Conservation (phyloP, 1,140 invertebrate species). For the Drosophila willistoni region DNA sequence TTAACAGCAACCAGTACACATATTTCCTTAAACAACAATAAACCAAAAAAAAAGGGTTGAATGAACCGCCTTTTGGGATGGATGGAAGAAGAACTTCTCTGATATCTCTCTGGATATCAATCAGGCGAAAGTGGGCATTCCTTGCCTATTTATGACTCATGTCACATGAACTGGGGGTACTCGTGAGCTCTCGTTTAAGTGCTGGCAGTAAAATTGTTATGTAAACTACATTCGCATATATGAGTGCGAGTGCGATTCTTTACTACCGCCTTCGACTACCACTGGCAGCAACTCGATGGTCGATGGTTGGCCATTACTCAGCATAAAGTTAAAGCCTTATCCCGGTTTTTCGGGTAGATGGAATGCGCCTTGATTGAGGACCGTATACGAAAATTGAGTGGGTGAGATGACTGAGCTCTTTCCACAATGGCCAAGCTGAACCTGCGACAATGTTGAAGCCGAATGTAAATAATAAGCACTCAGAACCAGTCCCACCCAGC, state of each 20-base stretch:
- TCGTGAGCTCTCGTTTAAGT: slow-evolving; percentile 43
- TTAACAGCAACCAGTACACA: slow-evolving; percentile 34
- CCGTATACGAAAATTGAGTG: slow-evolving; percentile 34
- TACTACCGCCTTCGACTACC: slow-evolving; percentile 45
- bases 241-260: slow-evolving; percentile 45
- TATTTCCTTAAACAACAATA: not conserved
- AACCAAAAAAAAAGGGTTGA: slow-evolving; percentile 34
- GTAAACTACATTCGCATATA: slow-evolving; percentile 40
- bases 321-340: slow-evolving; percentile 42
- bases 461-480: slow-evolving; percentile 55
- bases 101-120: slow-evolving; percentile 34
- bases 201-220: slow-evolving; percentile 56
- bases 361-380: slow-evolving; percentile 39
- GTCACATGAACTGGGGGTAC: slow-evolving; percentile 36
- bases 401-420: slow-evolving; percentile 29
- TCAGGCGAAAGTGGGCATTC: slow-evolving; percentile 30
- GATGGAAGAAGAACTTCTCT: too few species aligned
- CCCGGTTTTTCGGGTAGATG: not conserved
- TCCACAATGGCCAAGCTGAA: not conserved
- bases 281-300: slow-evolving; percentile 38
- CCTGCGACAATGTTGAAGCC: slow-evolving; percentile 54
- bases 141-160: slow-evolving; percentile 39
- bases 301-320: slow-evolving; percentile 49
- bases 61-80: slow-evolving; percentile 12
- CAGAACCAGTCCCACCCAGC: not conserved